Evolutionary conservation across 2,888 invertebrate species (phyloP).

Genomic region (Schizaphis graminum): DNA sequence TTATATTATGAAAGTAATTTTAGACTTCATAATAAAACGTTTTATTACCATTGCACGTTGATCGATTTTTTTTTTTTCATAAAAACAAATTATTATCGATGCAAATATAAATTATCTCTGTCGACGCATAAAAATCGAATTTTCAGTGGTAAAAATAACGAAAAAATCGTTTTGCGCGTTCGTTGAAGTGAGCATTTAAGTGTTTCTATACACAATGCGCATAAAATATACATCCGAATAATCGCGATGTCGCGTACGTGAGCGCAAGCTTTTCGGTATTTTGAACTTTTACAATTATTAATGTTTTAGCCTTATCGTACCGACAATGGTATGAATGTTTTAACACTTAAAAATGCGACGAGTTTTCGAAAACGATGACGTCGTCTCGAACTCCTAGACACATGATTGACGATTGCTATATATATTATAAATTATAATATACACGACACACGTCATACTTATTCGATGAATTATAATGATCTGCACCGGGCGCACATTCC

Average conservation of each 20-base stretch:
- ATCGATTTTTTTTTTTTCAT: not conserved
- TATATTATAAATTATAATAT: not conserved
- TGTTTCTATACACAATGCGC: not conserved
- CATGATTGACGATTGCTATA: not conserved
- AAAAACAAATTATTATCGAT: not conserved
- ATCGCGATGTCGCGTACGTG: not conserved
- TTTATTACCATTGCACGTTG: not conserved
- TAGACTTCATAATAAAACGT: slow-evolving; percentile 10
- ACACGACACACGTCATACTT: not conserved
- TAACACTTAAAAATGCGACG: not conserved
- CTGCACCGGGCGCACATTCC: not conserved
- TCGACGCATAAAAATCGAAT: not conserved
- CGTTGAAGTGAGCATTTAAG: not conserved
- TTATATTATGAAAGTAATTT: slow-evolving; percentile 2
- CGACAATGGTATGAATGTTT: not conserved
- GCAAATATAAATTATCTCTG: not conserved
- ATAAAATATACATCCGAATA: not conserved
- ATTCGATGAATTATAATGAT: not conserved
- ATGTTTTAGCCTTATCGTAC: not conserved
- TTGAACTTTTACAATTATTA: not conserved
- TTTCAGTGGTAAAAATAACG: not conserved
- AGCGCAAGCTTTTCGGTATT: not conserved
- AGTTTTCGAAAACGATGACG: not conserved
- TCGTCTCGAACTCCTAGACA: not conserved
- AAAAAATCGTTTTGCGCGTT: not conserved